phyloP scores from a whole-genome alignment of 2,113 vertebrate genomes.

The Bujurquina vittata region DNA sequence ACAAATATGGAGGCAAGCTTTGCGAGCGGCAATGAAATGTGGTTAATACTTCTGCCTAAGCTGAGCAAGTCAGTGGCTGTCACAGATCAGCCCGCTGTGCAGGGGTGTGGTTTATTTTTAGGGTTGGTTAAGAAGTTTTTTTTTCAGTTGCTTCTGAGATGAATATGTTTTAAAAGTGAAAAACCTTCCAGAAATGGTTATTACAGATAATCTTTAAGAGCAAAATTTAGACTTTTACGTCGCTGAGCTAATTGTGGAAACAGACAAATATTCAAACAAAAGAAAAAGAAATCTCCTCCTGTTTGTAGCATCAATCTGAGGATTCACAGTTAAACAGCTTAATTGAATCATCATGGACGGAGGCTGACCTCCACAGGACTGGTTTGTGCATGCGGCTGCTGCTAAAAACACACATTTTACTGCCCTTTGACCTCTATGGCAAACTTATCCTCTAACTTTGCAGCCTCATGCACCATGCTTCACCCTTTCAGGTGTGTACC shows the following conservation, averaged over 20 bases:
- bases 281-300: neutral
- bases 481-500: conserved; percentile 78
- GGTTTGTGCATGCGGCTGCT: neutral
- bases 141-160: no score
- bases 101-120: neutral
- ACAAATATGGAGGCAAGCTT: conserved; percentile 54
- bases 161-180: neutral
- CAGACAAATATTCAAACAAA: no score
- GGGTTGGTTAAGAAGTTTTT: neutral
- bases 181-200: neutral
- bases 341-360: fast-evolving
- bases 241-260: no score
- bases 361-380: neutral
- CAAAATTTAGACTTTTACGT: neutral
- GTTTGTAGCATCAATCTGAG: neutral
- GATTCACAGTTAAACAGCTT: neutral
- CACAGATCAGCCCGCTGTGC: neutral
- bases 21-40: conserved; percentile 36
- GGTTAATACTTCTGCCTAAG: conserved; percentile 9
- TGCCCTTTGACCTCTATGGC: neutral
- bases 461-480: conserved; percentile 61
- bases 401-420: neutral
- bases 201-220: neutral
- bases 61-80: neutral
- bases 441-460: neutral